Evolutionary conservation across 1,140 invertebrate genomes (phyloP), one percentile per base, ranked within the genome.

Genomic region (Drosophila busckii): DNA sequence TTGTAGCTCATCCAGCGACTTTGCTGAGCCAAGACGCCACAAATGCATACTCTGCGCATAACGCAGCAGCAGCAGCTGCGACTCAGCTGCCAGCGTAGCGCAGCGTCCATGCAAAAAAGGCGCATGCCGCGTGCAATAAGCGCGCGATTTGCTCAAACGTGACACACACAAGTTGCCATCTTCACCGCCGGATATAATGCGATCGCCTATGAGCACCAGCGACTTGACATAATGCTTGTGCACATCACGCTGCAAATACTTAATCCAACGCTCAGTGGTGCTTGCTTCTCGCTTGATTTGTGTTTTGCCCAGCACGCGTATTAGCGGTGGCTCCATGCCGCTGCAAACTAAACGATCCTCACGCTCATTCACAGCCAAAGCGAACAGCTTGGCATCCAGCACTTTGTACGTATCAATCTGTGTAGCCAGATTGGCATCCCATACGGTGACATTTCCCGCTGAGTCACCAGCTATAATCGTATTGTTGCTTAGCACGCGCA

Each of bases 391-490:
- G 0, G 93, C 92, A 61, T 92, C 92, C 71, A 97, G 94, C 29
- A 92, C 93, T 52, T 92, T 91, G 55, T 93, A 91, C 38, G 90
- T 91, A 82, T 95, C 92, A 28, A 95, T 91, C 55, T 95, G 89
- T 13, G 93, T 92, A 8, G 94, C 95, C 22, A 92, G 87, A 32
- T 90, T 90, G 8, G 93, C 93, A 90, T 97, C 95, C 96, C 96
- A 98, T 73, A 98, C 94, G 20, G 92, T 93, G 0, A 96, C 89
- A 76, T 92, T 91, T 0, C 97, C 96, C 22, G 93, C 89, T 2
- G 96, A 97, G 86, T 98, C 97, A 0, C 96, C 96, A 56, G 93
- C 94, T n/a, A 97, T 91, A 26, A 98, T 92, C 10, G 92, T 93
- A 67, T 96, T 93, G 80, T 97, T 93, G 38, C 91, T 90, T 0